Base-by-base conservation (phyloP, 1,140 invertebrate species). In the Halictus rubicundus region DNA sequence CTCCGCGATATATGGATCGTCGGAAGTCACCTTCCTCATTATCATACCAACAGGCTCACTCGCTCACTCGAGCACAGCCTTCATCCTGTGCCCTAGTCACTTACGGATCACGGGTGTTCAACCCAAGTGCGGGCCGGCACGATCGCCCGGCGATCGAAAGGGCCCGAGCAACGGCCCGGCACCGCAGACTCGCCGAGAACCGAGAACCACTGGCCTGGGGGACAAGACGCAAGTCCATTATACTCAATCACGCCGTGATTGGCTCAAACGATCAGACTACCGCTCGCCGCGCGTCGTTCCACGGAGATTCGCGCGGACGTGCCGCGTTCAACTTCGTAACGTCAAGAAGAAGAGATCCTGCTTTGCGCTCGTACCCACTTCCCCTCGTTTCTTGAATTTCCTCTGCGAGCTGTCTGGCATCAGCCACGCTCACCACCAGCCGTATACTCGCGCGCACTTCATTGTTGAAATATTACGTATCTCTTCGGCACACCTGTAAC, bases 21-120 rank as follows among this genome's bases (percentile, higher is more conserved):
- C 92, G 92, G 92, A 93, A 92, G 92, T 93, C 92, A 93, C 92
- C 92, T 93, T 93, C 92, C 92, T 93, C 92, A 93, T 93, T 93
- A 93, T 92, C 92, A 92, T 92, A 91, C 88, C 90, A 90, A 89
- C 86, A 88, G 85, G 80, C 88, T 80, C 88, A 88, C 88, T 89
- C 89, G 86, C 87, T 87, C 88, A 89, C 88, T 90, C 89, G 87
- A 88, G 81, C 89, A 85, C 91, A 93, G 91, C 92, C 92, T 92
- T 92, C 92, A 92, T 90, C 91, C 90, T 92, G 90, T 92, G 91
- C 89, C 92, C 91, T 91, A 92, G 90, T 92, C 91, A 92, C 91
- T 92, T 91, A 90, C 89, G 86, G 87, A 77, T 84, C 75, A 79
- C 86, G 79, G 91, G 91, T 92, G 85, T 86, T 88, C 91, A 92